phyloP scores from a whole-genome alignment of 1,140 invertebrate species.

The Akabosia matsudoensis region DNA sequence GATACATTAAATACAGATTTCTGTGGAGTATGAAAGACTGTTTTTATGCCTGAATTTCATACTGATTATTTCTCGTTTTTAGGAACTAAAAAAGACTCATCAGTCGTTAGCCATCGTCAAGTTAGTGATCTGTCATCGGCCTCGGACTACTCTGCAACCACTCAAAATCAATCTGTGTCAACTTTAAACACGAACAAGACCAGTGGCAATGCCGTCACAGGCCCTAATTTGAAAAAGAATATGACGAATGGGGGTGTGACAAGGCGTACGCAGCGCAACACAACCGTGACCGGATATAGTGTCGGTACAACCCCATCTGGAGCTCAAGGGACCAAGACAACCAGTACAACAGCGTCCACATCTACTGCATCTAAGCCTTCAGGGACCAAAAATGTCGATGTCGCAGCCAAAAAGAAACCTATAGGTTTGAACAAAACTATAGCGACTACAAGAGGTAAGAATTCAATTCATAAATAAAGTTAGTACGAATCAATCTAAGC shows the following conservation, averaged over 20 bases:
- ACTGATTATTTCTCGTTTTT: background rate
- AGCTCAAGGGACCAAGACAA: background rate
- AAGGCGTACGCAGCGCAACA: background rate
- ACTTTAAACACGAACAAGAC: background rate
- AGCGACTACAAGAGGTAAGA: too few relatives aligned
- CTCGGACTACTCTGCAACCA: slow-evolving; percentile 25
- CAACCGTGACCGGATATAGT: background rate
- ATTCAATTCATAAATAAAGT: too few relatives aligned
- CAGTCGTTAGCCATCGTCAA: slow-evolving; percentile 8
- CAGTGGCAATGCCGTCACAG: background rate
- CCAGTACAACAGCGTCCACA: too few relatives aligned
- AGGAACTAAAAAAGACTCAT: slow-evolving; percentile 10
- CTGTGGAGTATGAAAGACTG: background rate
- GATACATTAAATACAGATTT: too few relatives aligned
- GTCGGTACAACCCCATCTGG: background rate
- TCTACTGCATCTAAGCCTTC: background rate
- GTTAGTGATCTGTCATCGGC: slow-evolving; percentile 33
- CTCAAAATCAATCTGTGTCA: background rate
- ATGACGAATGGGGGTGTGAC: slow-evolving; percentile 8
- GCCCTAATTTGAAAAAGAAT: background rate
- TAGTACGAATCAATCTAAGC: too few relatives aligned
- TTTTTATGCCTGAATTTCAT: background rate
- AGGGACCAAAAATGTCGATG: background rate
- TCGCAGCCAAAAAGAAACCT: background rate
- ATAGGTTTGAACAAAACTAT: too few relatives aligned